phyloP scores from a whole-genome alignment of 2,797 vertebrate species.

The Clarias laeviceps region DNA sequence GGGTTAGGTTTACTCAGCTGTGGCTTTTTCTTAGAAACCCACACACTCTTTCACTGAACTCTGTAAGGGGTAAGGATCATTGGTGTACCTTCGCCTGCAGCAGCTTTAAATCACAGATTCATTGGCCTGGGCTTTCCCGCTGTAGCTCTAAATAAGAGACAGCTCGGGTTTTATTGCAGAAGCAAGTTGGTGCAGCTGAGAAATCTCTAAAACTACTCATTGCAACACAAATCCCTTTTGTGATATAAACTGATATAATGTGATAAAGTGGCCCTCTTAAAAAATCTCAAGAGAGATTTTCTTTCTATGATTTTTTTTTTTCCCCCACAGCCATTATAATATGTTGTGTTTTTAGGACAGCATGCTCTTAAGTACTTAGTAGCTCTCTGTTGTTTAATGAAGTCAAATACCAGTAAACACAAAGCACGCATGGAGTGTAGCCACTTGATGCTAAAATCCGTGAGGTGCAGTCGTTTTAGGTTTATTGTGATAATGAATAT shows the following conservation, averaged over 20 bases:
- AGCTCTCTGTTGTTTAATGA: slow-evolving; percentile 11
- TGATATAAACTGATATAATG: slow-evolving; percentile 20
- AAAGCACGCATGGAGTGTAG: slow-evolving; percentile 8
- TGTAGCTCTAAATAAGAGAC: slow-evolving; percentile 26
- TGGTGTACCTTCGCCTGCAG: slow-evolving; percentile 26
- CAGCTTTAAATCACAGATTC: slow-evolving; percentile 39
- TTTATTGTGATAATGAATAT: slow-evolving; percentile 46
- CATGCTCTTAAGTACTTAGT: slow-evolving; percentile 23
- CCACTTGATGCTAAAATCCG: slow-evolving; percentile 16
- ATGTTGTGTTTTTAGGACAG: slow-evolving; percentile 30
- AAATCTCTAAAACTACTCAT: slow-evolving; percentile 24
- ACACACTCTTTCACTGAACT: slow-evolving; percentile 27
- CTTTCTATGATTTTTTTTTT: not conserved
- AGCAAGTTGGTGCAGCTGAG: slow-evolving; percentile 34
- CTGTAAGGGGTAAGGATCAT: slow-evolving; percentile 30
- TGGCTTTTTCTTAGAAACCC: slow-evolving; percentile 41
- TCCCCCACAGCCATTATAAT: slow-evolving; percentile 21
- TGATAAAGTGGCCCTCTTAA: slow-evolving; percentile 7
- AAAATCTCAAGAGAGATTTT: not conserved
- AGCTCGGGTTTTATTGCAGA: slow-evolving; percentile 26
- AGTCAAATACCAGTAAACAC: slow-evolving; percentile 41
- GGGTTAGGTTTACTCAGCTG: slow-evolving; percentile 42
- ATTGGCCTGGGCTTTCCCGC: slow-evolving; percentile 20
- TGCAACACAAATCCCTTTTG: slow-evolving; percentile 21
- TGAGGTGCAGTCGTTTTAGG: slow-evolving; percentile 32